Conservation (phyloP, 2,113 vertebrate species). For the Perognathus longimembris region DNA sequence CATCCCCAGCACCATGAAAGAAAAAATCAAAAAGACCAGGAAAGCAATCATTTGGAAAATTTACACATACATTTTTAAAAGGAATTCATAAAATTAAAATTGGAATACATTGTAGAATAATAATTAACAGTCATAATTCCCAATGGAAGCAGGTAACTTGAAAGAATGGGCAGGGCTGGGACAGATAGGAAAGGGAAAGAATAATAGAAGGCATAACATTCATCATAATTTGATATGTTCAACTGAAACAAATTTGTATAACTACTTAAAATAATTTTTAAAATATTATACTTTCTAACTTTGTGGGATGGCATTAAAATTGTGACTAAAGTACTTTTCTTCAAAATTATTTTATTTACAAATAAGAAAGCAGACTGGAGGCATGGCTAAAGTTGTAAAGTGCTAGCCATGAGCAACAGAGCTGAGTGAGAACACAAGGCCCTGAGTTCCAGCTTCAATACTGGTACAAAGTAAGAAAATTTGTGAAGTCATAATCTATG, state of each 20-base stretch:
- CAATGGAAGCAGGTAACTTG: no score
- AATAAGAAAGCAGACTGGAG: no score
- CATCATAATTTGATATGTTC: no score
- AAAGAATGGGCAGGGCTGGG: no score
- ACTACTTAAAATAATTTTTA: background rate
- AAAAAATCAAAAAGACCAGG: background rate
- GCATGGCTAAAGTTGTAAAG: no score
- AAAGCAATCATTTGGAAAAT: background rate
- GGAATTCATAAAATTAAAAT: background rate
- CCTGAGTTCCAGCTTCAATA: no score
- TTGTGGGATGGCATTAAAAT: background rate
- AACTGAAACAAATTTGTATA: no score
- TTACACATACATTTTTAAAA: background rate
- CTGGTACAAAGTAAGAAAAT: background rate
- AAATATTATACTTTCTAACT: background rate
- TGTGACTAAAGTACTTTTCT: background rate
- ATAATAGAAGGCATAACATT: no score
- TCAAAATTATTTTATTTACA: constrained; percentile 4
- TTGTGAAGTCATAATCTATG: background rate
- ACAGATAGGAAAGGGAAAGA: no score
- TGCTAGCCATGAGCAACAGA: no score
- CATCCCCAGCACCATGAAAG: background rate
- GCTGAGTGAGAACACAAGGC: no score
- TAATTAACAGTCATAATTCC: background rate
- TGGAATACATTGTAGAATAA: constrained; percentile 1